These are phyloP conservation scores for Tapera naevia DNA, from an alignment of 2,797 vertebrate genomes.

Conservation along the genomic window DNA sequence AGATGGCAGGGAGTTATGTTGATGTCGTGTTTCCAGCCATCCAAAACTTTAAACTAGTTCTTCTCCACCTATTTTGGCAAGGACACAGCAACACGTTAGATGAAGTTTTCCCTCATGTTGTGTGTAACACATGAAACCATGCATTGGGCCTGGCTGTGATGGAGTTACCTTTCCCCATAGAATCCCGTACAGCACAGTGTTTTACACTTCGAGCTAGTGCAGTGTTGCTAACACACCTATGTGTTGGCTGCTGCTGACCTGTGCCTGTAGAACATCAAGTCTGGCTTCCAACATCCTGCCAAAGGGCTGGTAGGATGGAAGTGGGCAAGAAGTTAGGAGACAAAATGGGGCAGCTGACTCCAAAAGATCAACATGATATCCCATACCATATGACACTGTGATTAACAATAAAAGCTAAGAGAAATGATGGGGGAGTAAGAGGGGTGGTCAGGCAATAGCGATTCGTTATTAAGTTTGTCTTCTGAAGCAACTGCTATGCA, in stretches of 20 bases:
- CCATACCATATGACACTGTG: not conserved
- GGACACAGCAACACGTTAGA: not conserved
- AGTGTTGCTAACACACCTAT: not conserved
- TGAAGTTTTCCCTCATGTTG: not conserved
- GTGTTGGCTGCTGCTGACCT: not conserved
- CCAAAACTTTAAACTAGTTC: not conserved
- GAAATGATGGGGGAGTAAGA: not conserved
- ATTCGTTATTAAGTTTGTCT: not conserved
- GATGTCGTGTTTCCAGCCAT: not conserved
- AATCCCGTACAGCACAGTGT: not conserved
- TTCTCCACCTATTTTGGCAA: not conserved
- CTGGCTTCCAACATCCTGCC: not conserved
- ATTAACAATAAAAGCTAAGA: not conserved
- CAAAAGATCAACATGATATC: not conserved
- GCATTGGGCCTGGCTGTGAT: not conserved
- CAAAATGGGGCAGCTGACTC: not conserved
- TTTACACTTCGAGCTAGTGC: not conserved
- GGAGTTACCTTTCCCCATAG: not conserved
- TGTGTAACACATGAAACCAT: not conserved
- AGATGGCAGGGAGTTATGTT: not conserved
- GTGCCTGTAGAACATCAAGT: not conserved
- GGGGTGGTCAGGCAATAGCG: too few species aligned
- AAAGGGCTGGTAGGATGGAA: fast-evolving
- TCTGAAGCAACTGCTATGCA: not conserved
- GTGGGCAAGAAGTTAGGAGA: not conserved